Percentiles rank a stretch among this genome's conserved stretches.
phyloP scores from a whole-genome alignment of 1,140 invertebrate species.

The Anadara kagoshimensis region DNA sequence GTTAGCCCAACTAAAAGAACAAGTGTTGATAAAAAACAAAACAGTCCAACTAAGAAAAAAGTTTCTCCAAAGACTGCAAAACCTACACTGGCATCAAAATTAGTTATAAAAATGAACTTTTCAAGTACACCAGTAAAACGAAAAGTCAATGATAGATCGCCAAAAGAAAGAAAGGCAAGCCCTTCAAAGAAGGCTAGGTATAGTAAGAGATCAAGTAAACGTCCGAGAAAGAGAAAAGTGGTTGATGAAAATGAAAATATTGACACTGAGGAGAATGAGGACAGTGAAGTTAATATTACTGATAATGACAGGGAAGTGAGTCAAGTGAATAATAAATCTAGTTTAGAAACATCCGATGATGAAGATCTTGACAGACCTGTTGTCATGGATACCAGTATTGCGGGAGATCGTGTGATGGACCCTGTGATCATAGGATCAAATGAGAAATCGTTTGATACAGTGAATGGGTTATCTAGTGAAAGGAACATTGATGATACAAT shows the following conservation, averaged over 20 bases:
- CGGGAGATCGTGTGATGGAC: background rate
- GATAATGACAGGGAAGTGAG: background rate
- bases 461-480: background rate
- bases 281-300: background rate
- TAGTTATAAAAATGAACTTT: constrained; percentile 59
- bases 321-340: too few species aligned
- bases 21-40: constrained; percentile 18
- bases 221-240: constrained; percentile 7
- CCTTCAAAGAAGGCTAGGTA: constrained; percentile 12
- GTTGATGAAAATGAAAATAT: background rate
- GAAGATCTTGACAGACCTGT: too few species aligned
- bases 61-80: constrained; percentile 5
- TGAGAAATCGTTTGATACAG: background rate
- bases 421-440: constrained; percentile 12
- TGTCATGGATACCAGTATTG: background rate
- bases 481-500: background rate
- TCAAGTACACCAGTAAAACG: constrained; percentile 17
- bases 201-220: background rate
- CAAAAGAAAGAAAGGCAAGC: constrained; percentile 29
- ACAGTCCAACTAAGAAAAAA: constrained; percentile 18
- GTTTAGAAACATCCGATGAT: too few species aligned
- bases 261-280: background rate
- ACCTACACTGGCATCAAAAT: constrained; percentile 36
- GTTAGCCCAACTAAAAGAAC: background rate
- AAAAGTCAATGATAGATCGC: constrained; percentile 14